Evolutionary conservation across 2,113 vertebrate genomes (phyloP).

Genomic region (Mus musculus): DNA sequence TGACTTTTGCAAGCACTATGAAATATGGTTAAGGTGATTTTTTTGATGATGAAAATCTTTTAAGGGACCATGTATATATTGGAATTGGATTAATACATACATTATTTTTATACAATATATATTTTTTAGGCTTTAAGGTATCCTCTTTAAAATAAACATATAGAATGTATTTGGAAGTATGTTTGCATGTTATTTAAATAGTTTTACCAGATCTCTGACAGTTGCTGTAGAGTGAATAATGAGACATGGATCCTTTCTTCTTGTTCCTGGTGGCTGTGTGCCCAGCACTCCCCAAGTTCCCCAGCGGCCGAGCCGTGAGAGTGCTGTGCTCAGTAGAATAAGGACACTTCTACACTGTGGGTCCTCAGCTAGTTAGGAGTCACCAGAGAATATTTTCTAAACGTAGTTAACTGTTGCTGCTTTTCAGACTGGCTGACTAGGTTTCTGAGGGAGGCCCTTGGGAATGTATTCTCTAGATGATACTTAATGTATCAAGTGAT

Average conservation of each 20-base stretch:
- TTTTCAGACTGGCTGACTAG: neutral
- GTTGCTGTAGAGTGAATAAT: slow-evolving; percentile 25
- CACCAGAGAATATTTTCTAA: neutral
- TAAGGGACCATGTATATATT: slow-evolving; percentile 75
- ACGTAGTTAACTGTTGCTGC: neutral
- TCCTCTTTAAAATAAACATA: slow-evolving; percentile 72
- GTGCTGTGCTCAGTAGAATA: neutral
- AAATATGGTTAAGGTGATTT: slow-evolving; percentile 57
- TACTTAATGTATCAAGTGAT: neutral
- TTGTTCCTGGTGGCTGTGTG: neutral
- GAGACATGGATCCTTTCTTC: neutral
- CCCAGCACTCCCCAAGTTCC: neutral
- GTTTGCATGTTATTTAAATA: slow-evolving; percentile 65
- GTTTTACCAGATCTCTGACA: slow-evolving; percentile 4
- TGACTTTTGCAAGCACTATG: slow-evolving; percentile 61
- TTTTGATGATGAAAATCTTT: slow-evolving; percentile 72
- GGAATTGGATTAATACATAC: slow-evolving; percentile 59
- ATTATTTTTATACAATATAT: slow-evolving; percentile 75
- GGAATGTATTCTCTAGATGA: neutral
- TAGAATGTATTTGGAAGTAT: slow-evolving; percentile 64
- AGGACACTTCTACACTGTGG: neutral
- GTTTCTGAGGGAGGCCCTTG: neutral
- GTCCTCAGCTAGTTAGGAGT: neutral
- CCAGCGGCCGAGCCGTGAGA: neutral
- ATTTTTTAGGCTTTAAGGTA: slow-evolving; percentile 42